phyloP scores from a whole-genome alignment of 2,113 vertebrate genomes.

The Dolichotis patagonum region DNA sequence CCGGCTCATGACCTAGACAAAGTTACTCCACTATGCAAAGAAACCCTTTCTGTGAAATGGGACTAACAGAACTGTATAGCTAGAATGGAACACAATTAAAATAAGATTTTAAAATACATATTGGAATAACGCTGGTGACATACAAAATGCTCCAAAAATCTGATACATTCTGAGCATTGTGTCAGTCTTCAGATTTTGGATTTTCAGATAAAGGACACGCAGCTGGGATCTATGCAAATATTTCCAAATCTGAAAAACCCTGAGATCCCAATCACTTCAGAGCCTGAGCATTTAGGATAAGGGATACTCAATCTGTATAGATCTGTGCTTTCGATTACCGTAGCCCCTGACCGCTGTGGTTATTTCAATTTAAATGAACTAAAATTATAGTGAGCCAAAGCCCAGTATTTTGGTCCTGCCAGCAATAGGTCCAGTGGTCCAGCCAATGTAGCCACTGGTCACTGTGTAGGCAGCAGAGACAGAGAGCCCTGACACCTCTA shows the following conservation, averaged over 20 bases:
- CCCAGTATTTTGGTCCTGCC: background rate
- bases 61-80: background rate
- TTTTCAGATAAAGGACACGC: background rate
- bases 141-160: background rate
- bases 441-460: too few species aligned
- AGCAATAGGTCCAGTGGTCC: background rate
- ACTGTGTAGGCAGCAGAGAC: too few species aligned
- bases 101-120: background rate
- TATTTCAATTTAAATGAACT: background rate
- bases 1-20: background rate
- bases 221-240: background rate
- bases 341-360: background rate
- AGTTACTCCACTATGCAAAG: background rate
- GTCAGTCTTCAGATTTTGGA: background rate
- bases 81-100: background rate
- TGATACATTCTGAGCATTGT: background rate
- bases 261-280: background rate
- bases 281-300: too few species aligned
- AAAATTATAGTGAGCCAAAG: background rate
- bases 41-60: background rate
- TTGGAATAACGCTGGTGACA: background rate
- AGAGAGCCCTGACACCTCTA: background rate
- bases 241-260: background rate
- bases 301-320: background rate
- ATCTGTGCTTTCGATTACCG: background rate